A percentile compares a stretch with the other conserved stretches of the same genome.
Evolutionary conservation across 2,888 invertebrate genomes (phyloP).

Genomic region (Polydrusus cervinus): DNA sequence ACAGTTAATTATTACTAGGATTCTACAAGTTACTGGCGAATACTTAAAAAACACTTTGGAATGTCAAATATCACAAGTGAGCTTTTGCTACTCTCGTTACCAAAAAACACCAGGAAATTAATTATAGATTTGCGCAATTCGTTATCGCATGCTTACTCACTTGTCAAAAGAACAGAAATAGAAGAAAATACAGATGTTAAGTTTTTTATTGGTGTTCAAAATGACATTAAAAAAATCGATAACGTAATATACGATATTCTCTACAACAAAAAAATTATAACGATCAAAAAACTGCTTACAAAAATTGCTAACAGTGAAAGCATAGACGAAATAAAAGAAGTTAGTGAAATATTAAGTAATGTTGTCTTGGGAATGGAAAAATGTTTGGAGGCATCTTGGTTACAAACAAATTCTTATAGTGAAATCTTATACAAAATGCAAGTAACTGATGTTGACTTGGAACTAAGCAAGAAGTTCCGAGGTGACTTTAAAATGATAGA

Average conservation of each 20-base stretch:
- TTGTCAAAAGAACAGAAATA: constrained; percentile 13
- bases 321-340: too few species aligned
- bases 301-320: background rate
- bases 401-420: too few species aligned
- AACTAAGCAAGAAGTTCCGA: too few species aligned
- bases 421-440: too few species aligned
- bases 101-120: constrained; percentile 12
- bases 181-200: background rate
- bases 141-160: constrained; percentile 23
- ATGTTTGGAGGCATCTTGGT: too few species aligned
- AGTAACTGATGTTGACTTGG: too few species aligned
- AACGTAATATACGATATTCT: constrained; percentile 6
- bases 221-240: constrained; percentile 18
- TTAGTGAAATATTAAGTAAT: too few species aligned
- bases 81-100: background rate
- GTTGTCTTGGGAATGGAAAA: too few species aligned
- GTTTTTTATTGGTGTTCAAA: constrained; percentile 16
- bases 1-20: constrained; percentile 20
- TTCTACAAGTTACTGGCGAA: constrained; percentile 28
- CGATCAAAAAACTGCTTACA: background rate
- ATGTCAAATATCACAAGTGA: constrained; percentile 5
- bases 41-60: constrained; percentile 35
- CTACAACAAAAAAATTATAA: constrained; percentile 7
- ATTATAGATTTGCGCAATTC: constrained; percentile 20
- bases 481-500: too few species aligned